Evolutionary conservation across 2,797 vertebrate genomes (phyloP).

Genomic region (Danio choprae): DNA sequence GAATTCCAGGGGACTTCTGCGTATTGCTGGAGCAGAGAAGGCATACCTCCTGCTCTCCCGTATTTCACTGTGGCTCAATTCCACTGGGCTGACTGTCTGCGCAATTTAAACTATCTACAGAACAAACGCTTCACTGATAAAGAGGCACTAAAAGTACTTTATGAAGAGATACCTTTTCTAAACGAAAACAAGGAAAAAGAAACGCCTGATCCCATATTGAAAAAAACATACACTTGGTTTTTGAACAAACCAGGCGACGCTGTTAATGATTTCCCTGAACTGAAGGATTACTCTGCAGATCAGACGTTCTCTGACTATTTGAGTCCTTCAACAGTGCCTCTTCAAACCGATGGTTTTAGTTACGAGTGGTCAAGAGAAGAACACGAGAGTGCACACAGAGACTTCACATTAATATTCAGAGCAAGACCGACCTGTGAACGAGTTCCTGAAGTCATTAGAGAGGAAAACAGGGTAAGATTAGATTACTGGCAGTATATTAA

Average conservation of each 20-base stretch:
- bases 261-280: constrained; percentile 6
- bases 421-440: background rate
- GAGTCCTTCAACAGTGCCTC: constrained; percentile 1
- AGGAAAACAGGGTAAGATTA: background rate
- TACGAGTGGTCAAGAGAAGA: constrained; percentile 26
- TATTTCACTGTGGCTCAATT: constrained; percentile 14
- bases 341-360: background rate
- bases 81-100: background rate
- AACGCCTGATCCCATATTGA: background rate
- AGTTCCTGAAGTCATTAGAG: background rate
- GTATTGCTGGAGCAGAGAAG: constrained; percentile 24
- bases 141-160: background rate
- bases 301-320: constrained; percentile 4
- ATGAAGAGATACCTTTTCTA: background rate
- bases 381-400: constrained; percentile 1
- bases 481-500: constrained; percentile 25
- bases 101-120: background rate
- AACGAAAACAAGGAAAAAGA: no score
- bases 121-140: background rate
- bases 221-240: constrained; percentile 22
- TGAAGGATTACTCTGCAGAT: constrained; percentile 18
- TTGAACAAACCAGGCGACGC: background rate
- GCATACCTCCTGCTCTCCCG: background rate
- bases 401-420: constrained; percentile 30
- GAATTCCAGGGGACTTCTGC: background rate